phyloP scores from a whole-genome alignment of 2,888 invertebrate species.

The Craniophora ligustri region DNA sequence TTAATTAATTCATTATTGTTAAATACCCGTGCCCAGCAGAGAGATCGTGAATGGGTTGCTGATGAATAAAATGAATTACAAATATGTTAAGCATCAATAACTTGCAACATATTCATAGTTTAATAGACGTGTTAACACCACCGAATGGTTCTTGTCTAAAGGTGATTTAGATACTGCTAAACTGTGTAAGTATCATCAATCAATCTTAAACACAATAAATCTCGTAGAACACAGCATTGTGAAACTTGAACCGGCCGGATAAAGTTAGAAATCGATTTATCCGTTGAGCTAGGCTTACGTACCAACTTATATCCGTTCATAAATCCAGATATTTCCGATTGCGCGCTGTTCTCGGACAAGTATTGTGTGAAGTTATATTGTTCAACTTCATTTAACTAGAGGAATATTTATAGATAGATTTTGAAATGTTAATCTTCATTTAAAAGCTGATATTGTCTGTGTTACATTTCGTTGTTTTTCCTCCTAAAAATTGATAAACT shows the following conservation, averaged over 20 bases:
- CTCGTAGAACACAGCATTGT: slow-evolving; percentile 15
- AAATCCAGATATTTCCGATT: slow-evolving; percentile 50
- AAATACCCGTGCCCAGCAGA: too few relatives aligned
- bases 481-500: too few relatives aligned
- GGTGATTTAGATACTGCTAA: neutral
- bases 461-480: too few relatives aligned
- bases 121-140: too few relatives aligned
- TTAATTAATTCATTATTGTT: too few relatives aligned
- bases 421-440: slow-evolving; percentile 19
- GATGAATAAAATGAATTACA: too few relatives aligned
- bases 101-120: too few relatives aligned
- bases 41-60: too few relatives aligned
- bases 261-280: slow-evolving; percentile 49
- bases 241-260: slow-evolving; percentile 23
- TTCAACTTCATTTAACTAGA: slow-evolving; percentile 5
- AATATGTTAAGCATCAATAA: too few relatives aligned
- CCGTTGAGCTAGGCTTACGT: slow-evolving; percentile 29
- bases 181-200: too few relatives aligned
- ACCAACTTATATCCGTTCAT: slow-evolving; percentile 46
- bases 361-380: slow-evolving; percentile 30
- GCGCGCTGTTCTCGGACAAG: slow-evolving; percentile 5
- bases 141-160: too few relatives aligned
- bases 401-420: neutral
- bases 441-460: too few relatives aligned
- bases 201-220: slow-evolving; percentile 37